Percentiles rank a stretch among this genome's conserved stretches.
These are phyloP conservation scores for Myotis yumanensis DNA, from an alignment of 2,113 vertebrate genomes.

Conservation along the genomic window DNA sequence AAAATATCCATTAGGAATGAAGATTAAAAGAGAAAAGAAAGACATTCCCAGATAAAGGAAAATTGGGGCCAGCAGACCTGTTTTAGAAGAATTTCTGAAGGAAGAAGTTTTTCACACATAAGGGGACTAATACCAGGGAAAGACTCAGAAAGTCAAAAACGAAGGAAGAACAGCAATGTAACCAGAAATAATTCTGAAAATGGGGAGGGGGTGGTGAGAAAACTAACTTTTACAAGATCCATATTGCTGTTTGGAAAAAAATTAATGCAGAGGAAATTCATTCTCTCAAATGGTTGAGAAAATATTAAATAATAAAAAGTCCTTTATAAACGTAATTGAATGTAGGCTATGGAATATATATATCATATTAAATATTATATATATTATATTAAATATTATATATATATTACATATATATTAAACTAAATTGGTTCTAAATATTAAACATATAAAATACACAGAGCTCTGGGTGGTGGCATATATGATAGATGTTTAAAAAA, in stretches of 20 bases:
- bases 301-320: neutral
- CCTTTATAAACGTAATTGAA: neutral
- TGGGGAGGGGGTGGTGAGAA: neutral
- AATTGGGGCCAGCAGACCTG: neutral
- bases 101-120: conserved; percentile 60
- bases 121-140: conserved; percentile 1
- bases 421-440: conserved; percentile 21
- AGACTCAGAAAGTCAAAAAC: neutral
- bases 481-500: conserved; percentile 19
- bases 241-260: conserved; percentile 1
- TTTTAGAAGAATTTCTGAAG: neutral
- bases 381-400: neutral
- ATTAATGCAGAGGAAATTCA: neutral
- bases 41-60: neutral
- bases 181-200: conserved; percentile 47
- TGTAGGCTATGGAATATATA: neutral
- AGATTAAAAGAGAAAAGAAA: neutral
- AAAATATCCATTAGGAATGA: conserved; percentile 2
- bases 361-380: neutral
- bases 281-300: neutral
- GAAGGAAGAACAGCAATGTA: neutral
- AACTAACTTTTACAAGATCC: neutral
- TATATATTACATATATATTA: neutral
- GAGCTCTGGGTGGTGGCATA: neutral
- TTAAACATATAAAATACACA: conserved; percentile 44